Evolutionary conservation across 2,113 vertebrate species (phyloP).

Genomic region (Embiotoca jacksoni): DNA sequence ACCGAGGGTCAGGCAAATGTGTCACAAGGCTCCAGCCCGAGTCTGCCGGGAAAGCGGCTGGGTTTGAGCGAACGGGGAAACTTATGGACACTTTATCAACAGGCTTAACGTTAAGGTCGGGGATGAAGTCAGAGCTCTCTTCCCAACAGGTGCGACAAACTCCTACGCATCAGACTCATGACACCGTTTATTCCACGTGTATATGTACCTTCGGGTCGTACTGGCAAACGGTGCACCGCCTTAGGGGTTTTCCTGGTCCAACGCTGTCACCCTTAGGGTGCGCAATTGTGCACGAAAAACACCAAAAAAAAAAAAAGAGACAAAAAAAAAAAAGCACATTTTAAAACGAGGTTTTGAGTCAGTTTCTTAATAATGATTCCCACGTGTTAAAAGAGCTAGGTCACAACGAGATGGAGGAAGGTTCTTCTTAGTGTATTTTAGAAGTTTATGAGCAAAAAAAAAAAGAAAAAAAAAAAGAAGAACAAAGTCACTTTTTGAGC

Average conservation of each 20-base stretch:
- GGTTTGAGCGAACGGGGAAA: slow-evolving; percentile 9
- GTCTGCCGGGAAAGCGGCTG: slow-evolving; percentile 18
- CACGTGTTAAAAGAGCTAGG: slow-evolving; percentile 34
- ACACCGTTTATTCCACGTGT: slow-evolving; percentile 11
- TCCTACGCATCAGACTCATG: not conserved
- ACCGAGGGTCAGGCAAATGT: slow-evolving; percentile 35
- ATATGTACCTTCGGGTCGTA: slow-evolving; percentile 14
- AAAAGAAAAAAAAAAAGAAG: slow-evolving; percentile 33
- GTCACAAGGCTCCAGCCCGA: slow-evolving; percentile 46
- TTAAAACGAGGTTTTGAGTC: slow-evolving; percentile 25
- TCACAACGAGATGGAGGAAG: slow-evolving; percentile 15
- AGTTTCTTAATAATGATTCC: slow-evolving; percentile 33
- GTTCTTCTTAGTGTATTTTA: slow-evolving; percentile 16
- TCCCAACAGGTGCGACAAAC: slow-evolving; percentile 2
- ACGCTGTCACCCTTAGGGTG: slow-evolving; percentile 56
- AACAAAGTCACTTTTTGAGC: slow-evolving; percentile 34
- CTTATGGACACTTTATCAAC: slow-evolving; percentile 7
- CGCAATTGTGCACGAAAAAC: slow-evolving; percentile 42
- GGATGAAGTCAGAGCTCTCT: slow-evolving; percentile 18
- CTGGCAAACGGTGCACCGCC: slow-evolving; percentile 60
- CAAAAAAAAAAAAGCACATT: slow-evolving; percentile 46
- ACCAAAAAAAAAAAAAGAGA: slow-evolving; percentile 33
- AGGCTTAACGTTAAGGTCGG: slow-evolving; percentile 18
- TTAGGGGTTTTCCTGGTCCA: slow-evolving; percentile 55
- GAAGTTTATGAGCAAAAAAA: not conserved